Base-by-base conservation (phyloP, 2,888 invertebrate species). In the Osmoderma eremita region DNA sequence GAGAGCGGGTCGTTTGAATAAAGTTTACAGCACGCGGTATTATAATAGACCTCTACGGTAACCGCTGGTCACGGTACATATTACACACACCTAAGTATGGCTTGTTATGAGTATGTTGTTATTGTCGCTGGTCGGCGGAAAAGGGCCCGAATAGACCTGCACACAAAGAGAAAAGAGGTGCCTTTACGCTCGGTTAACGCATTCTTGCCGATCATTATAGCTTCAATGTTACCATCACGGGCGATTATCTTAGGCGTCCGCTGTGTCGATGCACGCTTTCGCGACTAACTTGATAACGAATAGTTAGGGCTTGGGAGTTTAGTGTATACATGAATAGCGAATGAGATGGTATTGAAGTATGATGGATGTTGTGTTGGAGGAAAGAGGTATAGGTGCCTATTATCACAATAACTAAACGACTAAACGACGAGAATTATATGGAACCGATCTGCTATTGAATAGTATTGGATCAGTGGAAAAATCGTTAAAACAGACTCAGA, bases 101-200 rank as follows among this genome's bases (percentile, higher is more conserved):
- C 65, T 65, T 65, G 65, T 58, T 65, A 65, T 49, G 65, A 65
- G 65, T 65, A 58, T 49, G 65, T 58, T 65, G 56, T 65, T 65
- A 56, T 65, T 65, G 58, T 56, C 49, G 39, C 22, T 6, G 49
- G 50, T 20, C 45, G 20, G 41, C 58, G 18, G 45, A 30, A 61
- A 58, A 61, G 58, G 58, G 45, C 38, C 38, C 36, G 38, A 15
- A 53, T 53, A 53, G 53, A 39, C 53, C 15, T 17, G 38, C 36
- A 58, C 20, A 24, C 24, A 56, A 61, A 48, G 24, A 61, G 58
- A 61, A 61, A 30, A 48, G 15, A 24, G 24, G 45, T 45, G 17
- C 58, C 45, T 30, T 30, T 45, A 30, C 45, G 15, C 15, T 45
- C 30, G 24, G 3, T 45, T 30, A 24, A 30, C 41, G 50, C 65